These are phyloP conservation scores for Lipotes vexillifer DNA, from an alignment of 2,113 vertebrate genomes.

Conservation along the genomic window DNA sequence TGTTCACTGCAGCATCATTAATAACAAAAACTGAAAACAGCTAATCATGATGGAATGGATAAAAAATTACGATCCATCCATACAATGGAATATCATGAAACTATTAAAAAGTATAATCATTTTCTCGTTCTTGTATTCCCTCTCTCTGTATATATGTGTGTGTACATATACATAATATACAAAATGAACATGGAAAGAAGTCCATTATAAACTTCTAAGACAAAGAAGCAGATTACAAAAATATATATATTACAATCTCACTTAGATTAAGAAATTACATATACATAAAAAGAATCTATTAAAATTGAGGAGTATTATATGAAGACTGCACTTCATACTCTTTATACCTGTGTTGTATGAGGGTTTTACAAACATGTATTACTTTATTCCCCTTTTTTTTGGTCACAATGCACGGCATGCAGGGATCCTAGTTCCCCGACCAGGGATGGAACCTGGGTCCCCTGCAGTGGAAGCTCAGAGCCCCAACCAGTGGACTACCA, in stretches of 20 bases:
- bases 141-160: neutral
- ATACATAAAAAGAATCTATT: neutral
- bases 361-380: neutral
- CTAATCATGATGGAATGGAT: neutral
- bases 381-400: too few species aligned
- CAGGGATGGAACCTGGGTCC: too few species aligned
- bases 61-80: neutral
- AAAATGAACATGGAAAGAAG: neutral
- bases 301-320: neutral
- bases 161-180: neutral
- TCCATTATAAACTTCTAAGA: neutral
- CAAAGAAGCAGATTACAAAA: neutral
- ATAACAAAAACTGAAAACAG: neutral
- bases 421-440: too few species aligned
- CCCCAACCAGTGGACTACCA: too few species aligned
- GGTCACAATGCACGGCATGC: too few species aligned
- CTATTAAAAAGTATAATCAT: neutral
- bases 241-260: neutral
- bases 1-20: neutral
- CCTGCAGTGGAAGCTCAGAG: too few species aligned
- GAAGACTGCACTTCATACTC: neutral
- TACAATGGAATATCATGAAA: neutral
- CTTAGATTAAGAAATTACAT: neutral
- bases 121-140: neutral
- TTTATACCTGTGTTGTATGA: neutral